Conservation (phyloP, 1,140 invertebrate species). For the Ips typographus region DNA sequence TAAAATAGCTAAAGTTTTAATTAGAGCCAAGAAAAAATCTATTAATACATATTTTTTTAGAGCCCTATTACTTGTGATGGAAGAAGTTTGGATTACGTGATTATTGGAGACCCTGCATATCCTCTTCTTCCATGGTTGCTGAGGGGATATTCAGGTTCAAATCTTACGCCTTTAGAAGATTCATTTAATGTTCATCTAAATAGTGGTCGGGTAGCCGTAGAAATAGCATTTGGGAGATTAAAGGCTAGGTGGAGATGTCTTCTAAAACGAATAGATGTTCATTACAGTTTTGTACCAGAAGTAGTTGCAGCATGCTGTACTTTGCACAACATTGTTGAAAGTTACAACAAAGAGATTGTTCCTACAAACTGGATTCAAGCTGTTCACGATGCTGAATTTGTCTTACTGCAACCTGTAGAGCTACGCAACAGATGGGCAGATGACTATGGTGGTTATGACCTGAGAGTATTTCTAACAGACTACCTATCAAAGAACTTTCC, state of each 20-base stretch:
- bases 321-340: constrained; percentile 11
- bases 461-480: too few relatives aligned
- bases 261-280: constrained; percentile 37
- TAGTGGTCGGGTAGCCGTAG: constrained; percentile 43
- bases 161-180: constrained; percentile 36
- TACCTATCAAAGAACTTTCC: too few relatives aligned
- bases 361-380: too few relatives aligned
- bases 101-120: constrained; percentile 40
- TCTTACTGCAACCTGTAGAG: too few relatives aligned
- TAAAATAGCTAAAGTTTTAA: background rate
- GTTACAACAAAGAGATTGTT: too few relatives aligned
- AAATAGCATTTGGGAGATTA: constrained; percentile 50
- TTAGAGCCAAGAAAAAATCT: background rate
- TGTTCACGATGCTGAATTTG: too few relatives aligned
- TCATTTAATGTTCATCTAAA: constrained; percentile 48
- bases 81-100: too few relatives aligned
- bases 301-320: too few relatives aligned
- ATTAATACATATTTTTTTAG: constrained; percentile 15
- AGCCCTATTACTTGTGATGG: background rate
- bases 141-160: constrained; percentile 43
- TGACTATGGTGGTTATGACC: too few relatives aligned
- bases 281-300: constrained; percentile 27
- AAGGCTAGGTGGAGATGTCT: constrained; percentile 39
- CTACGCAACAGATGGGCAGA: too few relatives aligned
- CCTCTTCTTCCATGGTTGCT: constrained; percentile 45